phyloP scores from a whole-genome alignment of 2,113 vertebrate species.

The Oreamnos americanus region DNA sequence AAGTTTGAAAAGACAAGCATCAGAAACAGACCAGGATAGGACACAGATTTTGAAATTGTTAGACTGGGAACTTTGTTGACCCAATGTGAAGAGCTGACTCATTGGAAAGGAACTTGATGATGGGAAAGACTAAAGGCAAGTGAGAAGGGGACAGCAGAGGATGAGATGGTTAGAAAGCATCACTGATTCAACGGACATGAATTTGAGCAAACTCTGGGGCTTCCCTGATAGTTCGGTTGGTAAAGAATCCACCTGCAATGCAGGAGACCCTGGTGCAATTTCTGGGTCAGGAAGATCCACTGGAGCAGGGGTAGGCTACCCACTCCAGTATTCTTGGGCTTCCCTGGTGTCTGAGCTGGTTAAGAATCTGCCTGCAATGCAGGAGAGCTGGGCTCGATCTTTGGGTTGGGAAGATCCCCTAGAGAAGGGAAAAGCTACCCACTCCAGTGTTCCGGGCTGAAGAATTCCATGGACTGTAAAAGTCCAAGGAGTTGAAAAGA shows the following conservation, averaged over 20 bases:
- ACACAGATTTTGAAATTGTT: background rate
- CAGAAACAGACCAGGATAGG: background rate
- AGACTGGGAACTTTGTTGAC: background rate
- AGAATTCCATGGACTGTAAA: background rate
- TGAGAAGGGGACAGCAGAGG: background rate
- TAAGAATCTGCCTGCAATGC: background rate
- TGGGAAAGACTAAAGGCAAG: no score
- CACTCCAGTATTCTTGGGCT: background rate
- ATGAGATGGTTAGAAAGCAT: background rate
- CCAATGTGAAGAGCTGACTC: background rate
- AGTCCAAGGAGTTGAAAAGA: background rate
- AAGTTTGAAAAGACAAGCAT: background rate
- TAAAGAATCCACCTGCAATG: background rate
- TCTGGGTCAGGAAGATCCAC: background rate
- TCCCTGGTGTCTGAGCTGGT: background rate
- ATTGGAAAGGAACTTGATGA: no score
- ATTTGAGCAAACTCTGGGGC: background rate
- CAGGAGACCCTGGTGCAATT: background rate
- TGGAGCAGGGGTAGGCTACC: background rate
- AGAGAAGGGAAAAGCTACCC: background rate
- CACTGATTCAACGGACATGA: background rate
- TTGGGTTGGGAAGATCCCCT: background rate
- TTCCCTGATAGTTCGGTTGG: background rate
- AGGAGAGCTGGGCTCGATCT: background rate
- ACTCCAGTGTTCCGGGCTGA: background rate